A percentile compares a stretch with the other conserved stretches of the same genome.
Evolutionary conservation across 2,113 vertebrate genomes (phyloP).

Genomic region (Sclerurus mexicanus): DNA sequence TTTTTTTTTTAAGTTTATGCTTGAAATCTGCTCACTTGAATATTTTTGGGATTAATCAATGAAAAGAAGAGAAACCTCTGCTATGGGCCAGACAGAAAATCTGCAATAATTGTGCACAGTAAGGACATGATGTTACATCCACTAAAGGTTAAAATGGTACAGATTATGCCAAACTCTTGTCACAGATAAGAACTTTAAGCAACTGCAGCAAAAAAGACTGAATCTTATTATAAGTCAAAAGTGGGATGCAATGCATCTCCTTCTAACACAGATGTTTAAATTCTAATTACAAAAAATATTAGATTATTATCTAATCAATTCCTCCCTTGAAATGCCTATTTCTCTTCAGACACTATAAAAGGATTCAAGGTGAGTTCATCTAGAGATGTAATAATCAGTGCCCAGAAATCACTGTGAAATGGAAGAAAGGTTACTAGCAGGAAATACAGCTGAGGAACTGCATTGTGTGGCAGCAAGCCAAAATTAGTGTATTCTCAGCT

Average conservation of each 20-base stretch:
- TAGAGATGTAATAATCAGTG: background rate
- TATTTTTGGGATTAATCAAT: background rate
- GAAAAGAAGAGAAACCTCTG: background rate
- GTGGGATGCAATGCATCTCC: background rate
- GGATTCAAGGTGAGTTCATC: slow-evolving; percentile 13
- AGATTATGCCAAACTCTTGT: background rate
- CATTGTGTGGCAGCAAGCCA: background rate
- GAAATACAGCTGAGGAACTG: slow-evolving; percentile 1
- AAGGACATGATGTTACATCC: background rate
- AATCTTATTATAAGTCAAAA: background rate
- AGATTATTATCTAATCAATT: background rate
- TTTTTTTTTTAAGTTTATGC: background rate
- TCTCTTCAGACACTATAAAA: background rate
- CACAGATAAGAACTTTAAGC: background rate
- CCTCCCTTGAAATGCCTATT: background rate
- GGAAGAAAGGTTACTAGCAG: slow-evolving; percentile 26
- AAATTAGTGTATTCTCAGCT: background rate
- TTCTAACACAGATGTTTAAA: background rate
- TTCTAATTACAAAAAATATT: background rate
- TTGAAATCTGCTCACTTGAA: background rate
- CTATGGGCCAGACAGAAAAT: background rate
- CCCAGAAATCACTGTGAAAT: background rate
- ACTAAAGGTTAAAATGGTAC: background rate
- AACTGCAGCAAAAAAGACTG: background rate
- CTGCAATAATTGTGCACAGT: background rate